Evolutionary conservation across 2,888 invertebrate species (phyloP).

Genomic region (Eulithis prunata): DNA sequence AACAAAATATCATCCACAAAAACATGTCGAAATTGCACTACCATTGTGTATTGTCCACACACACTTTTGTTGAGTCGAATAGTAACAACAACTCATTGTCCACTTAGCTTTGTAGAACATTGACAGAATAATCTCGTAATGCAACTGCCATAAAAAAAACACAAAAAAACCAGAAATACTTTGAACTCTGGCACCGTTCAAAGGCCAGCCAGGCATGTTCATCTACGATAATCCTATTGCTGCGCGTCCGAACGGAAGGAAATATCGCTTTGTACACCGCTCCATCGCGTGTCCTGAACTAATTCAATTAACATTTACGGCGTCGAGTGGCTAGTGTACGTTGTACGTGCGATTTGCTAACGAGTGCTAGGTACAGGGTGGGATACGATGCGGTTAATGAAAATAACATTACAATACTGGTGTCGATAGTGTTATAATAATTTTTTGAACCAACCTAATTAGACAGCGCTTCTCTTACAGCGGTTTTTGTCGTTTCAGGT

Average conservation of each 20-base stretch:
- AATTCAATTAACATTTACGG: slow-evolving; percentile 68
- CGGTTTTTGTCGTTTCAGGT: no score
- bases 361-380: slow-evolving; percentile 33
- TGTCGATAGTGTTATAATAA: no score
- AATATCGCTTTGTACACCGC: slow-evolving; percentile 64
- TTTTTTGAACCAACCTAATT: no score
- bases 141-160: slow-evolving; percentile 14
- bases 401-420: neutral
- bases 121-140: slow-evolving; percentile 1
- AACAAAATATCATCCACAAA: no score
- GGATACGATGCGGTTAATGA: slow-evolving; percentile 9
- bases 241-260: slow-evolving; percentile 57
- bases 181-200: slow-evolving; percentile 35
- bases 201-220: slow-evolving; percentile 65
- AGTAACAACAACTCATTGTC: no score
- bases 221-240: slow-evolving; percentile 77
- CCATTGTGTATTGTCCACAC: no score
- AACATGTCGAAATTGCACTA: no score
- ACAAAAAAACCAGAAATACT: slow-evolving; percentile 6
- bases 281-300: slow-evolving; percentile 65
- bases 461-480: no score
- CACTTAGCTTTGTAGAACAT: no score
- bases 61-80: no score
- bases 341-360: slow-evolving; percentile 39
- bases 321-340: slow-evolving; percentile 48